Evolutionary conservation across 2,888 invertebrate species (phyloP).

Genomic region (Pyrochroa serraticornis): DNA sequence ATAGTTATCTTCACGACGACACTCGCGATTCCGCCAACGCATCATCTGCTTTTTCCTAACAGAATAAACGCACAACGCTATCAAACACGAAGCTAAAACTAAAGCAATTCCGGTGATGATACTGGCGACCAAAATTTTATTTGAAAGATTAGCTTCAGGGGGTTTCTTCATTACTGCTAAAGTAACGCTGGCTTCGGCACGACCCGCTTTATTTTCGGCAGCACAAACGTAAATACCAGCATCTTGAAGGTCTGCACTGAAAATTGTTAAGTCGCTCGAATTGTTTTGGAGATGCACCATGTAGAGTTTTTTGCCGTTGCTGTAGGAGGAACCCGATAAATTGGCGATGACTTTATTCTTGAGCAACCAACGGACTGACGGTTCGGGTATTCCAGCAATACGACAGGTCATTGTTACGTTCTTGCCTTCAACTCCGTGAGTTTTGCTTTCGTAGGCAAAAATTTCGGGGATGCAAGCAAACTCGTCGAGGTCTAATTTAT

Average conservation of each 20-base stretch:
- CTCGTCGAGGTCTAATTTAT: constrained; percentile 76
- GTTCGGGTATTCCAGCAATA: constrained; percentile 73
- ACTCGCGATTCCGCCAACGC: constrained; percentile 59
- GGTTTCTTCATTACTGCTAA: constrained; percentile 72
- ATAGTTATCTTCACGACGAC: constrained; percentile 67
- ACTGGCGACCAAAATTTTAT: constrained; percentile 69
- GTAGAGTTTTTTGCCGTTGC: constrained; percentile 66
- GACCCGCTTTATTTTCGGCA: constrained; percentile 82
- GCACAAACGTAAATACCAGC: constrained; percentile 78
- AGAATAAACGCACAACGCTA: constrained; percentile 68
- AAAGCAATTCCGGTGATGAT: constrained; percentile 70
- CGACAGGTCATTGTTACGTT: constrained; percentile 77
- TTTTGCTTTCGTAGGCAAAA: constrained; percentile 64
- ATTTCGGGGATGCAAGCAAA: constrained; percentile 80
- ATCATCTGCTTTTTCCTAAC: constrained; percentile 68
- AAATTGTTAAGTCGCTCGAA: constrained; percentile 75
- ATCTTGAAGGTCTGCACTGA: constrained; percentile 75
- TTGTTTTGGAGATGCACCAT: constrained; percentile 70
- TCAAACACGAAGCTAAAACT: constrained; percentile 70
- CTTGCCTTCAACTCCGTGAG: constrained; percentile 72
- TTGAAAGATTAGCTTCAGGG: constrained; percentile 64
- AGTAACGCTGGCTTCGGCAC: constrained; percentile 75
- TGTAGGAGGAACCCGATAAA: constrained; percentile 58
- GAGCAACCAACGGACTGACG: constrained; percentile 74
- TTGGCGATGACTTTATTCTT: constrained; percentile 75